Evolutionary conservation across 2,797 vertebrate species (phyloP), one percentile per base, ranked within the genome.

Genomic region (Crocidura indochinensis): DNA sequence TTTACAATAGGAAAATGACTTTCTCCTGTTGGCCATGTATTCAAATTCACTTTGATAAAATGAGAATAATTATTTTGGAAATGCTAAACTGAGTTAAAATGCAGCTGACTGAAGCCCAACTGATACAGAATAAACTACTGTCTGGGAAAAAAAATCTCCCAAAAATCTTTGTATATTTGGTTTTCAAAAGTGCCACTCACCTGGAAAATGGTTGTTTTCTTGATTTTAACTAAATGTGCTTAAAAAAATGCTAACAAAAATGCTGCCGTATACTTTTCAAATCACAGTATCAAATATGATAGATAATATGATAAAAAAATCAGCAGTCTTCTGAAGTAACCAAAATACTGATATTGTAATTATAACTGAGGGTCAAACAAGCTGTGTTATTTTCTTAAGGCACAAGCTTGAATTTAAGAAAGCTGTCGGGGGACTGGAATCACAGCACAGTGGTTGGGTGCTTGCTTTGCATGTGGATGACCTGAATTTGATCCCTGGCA

Each of bases 11-110:
- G 91, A 72, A 92, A 94, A 89, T 65, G 78, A 89, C 73, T 90
- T 86, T 95, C 89, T 95, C 94, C 92, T 95, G 86, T 86, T 88
- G 83, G 88, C 84, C 65, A 65, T n/a, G 29, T n/a, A 89, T 84
- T 94, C 89, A 79, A 65, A 95, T 87, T 88, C n/a, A 60, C 60
- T 90, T 87, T 83, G 83, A 81, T 24, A 75, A 60, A 69, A 91
- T 82, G 83, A 95, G 29, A 90, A 86, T 91, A 53, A 86, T 93
- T 94, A 88, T 73, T 53, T 92, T 64, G 49, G 77, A 94, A 88
- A 93, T 47, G 72, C 51, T 87, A 47, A 31, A 72, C 73, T 49
- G 60, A 60, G 69, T 91, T 88, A 83, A 93, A 62, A 53, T 79
- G 89, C 26, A 87, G 27, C 24, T 82, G 60, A 91, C 8, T 68